Percentiles rank a stretch among this genome's conserved stretches.
phyloP scores from a whole-genome alignment of 2,113 vertebrate genomes.

The Pyrgilauda ruficollis region DNA sequence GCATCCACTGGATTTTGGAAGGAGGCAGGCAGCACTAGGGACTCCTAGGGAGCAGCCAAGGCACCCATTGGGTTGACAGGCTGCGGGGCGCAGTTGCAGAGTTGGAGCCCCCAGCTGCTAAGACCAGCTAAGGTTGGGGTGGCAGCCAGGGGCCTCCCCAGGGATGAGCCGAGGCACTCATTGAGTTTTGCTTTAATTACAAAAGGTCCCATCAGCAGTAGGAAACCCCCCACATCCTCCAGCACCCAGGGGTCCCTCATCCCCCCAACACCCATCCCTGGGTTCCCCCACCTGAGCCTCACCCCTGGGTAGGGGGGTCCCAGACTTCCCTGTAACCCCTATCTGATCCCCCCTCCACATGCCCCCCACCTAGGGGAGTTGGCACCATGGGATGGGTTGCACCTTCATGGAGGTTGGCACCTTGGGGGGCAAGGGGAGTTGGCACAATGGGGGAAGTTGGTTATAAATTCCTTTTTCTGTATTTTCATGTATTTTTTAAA shows the following conservation, averaged over 20 bases:
- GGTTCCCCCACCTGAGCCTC: neutral
- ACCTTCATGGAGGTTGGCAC: neutral
- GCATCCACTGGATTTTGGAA: neutral
- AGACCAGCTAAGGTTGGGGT: neutral
- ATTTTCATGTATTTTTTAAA: neutral
- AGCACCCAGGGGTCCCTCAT: neutral
- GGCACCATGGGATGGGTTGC: neutral
- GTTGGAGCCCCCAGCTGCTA: neutral
- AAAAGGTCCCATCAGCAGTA: neutral
- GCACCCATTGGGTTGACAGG: neutral
- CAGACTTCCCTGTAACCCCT: neutral
- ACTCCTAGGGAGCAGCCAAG: neutral
- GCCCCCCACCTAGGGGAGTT: neutral
- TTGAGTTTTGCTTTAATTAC: neutral
- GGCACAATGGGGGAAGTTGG: neutral
- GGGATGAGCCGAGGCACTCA: neutral
- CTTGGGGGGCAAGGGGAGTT: too few relatives aligned
- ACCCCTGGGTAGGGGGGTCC: accelerated
- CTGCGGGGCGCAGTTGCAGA: neutral
- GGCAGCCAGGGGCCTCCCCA: neutral
- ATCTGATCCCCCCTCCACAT: neutral
- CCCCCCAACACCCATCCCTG: neutral
- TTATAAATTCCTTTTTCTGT: neutral
- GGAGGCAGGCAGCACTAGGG: neutral
- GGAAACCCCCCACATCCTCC: neutral